Conservation (phyloP, 2,797 vertebrate genomes). For the Odontamblyopus lacepedii region DNA sequence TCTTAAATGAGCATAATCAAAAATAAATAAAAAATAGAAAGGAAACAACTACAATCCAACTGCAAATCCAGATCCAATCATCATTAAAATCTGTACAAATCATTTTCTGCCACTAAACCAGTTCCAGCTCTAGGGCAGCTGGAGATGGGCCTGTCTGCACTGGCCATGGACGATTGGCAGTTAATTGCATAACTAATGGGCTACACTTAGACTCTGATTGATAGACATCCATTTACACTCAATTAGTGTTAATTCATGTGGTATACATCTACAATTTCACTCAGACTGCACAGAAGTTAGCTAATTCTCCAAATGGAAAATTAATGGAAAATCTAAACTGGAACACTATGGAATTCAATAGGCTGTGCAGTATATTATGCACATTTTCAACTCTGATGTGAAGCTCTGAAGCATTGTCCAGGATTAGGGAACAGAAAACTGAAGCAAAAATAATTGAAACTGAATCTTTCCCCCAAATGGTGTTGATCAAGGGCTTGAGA, state of each 20-base stretch:
- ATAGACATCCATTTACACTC: not conserved
- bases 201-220: not conserved
- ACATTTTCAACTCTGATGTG: not conserved
- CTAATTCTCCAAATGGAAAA: not conserved
- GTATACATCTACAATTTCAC: not conserved
- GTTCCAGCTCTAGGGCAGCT: slow-evolving; percentile 2
- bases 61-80: not conserved
- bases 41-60: not conserved
- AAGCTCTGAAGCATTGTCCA: not conserved
- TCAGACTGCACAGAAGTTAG: no score
- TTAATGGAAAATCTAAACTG: not conserved
- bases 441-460: slow-evolving; percentile 11
- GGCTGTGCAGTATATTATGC: not conserved
- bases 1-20: not conserved
- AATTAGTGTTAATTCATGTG: not conserved
- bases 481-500: slow-evolving; percentile 11
- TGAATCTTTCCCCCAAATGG: not conserved
- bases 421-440: not conserved
- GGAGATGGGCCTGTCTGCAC: not conserved
- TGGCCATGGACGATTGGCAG: slow-evolving; percentile 5
- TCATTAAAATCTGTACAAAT: slow-evolving; percentile 5
- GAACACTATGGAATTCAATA: not conserved
- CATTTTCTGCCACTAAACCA: slow-evolving; percentile 9
- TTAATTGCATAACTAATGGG: slow-evolving; percentile 9
- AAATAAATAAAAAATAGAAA: not conserved